Percentiles rank a stretch among this genome's conserved stretches.
phyloP scores from a whole-genome alignment of 2,113 vertebrate genomes.

The Galemys pyrenaicus region DNA sequence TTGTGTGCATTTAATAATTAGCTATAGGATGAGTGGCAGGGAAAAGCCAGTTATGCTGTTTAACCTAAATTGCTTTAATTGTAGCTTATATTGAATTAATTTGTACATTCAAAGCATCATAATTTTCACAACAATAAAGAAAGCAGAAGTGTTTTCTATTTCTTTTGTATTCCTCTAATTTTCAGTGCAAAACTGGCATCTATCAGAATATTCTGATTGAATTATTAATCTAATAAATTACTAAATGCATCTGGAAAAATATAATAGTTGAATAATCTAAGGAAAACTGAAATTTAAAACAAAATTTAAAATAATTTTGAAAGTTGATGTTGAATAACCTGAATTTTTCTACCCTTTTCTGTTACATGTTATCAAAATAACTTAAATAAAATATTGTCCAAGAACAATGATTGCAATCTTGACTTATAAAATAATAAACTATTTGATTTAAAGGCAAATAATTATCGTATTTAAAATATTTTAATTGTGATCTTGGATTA shows the following conservation, averaged over 20 bases:
- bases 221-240: not conserved
- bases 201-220: not conserved
- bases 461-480: not conserved
- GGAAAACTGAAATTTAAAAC: not conserved
- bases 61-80: not conserved
- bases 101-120: not conserved
- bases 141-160: not conserved
- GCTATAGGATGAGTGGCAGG: not conserved
- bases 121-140: not conserved
- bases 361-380: not conserved
- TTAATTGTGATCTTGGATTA: not conserved
- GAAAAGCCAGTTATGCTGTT: not conserved
- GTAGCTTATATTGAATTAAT: not conserved
- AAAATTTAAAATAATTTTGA: slow-evolving; percentile 26
- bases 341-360: not conserved
- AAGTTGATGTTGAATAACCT: not conserved
- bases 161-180: not conserved
- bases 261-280: not conserved
- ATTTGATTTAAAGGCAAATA: not conserved
- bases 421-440: not conserved
- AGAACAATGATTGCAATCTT: not conserved
- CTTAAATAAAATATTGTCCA: not conserved
- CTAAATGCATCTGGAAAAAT: not conserved
- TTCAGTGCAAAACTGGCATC: not conserved
- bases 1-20: not conserved